phyloP scores from a whole-genome alignment of 2,797 vertebrate genomes.

The Mus minutoides region DNA sequence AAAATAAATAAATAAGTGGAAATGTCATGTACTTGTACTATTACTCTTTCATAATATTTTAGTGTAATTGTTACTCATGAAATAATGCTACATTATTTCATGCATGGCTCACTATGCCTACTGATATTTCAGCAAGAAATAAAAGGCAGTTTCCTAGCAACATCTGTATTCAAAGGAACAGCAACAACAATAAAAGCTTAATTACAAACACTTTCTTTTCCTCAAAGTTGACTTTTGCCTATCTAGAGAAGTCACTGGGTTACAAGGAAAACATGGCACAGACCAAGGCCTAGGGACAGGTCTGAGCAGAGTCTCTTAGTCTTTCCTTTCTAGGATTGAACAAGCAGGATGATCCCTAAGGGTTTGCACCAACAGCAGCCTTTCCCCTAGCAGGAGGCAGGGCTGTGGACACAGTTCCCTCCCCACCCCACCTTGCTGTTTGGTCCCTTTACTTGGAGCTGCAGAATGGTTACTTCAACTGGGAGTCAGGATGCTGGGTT shows the following conservation, averaged over 20 bases:
- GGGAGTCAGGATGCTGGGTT: not conserved
- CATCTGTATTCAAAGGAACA: slow-evolving; percentile 60
- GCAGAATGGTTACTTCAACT: not conserved
- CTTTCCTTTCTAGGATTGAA: not conserved
- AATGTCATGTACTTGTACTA: not conserved
- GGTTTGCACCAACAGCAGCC: not conserved
- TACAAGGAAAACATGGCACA: not conserved
- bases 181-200: slow-evolving; percentile 43
- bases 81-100: slow-evolving; percentile 16
- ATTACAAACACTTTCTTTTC: slow-evolving; percentile 46
- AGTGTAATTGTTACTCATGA: not conserved
- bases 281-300: not conserved
- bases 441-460: not conserved
- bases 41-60: not conserved
- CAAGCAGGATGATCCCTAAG: not conserved
- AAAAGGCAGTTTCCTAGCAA: slow-evolving; percentile 75
- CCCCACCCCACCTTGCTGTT: not conserved
- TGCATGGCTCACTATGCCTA: not conserved
- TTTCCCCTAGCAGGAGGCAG: not conserved
- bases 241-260: slow-evolving; percentile 26
- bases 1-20: not conserved
- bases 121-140: slow-evolving; percentile 65
- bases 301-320: not conserved
- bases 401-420: not conserved
- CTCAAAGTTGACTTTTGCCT: slow-evolving; percentile 47